Conservation (phyloP, 2,113 vertebrate species). For the Actenoides lindsayi region DNA sequence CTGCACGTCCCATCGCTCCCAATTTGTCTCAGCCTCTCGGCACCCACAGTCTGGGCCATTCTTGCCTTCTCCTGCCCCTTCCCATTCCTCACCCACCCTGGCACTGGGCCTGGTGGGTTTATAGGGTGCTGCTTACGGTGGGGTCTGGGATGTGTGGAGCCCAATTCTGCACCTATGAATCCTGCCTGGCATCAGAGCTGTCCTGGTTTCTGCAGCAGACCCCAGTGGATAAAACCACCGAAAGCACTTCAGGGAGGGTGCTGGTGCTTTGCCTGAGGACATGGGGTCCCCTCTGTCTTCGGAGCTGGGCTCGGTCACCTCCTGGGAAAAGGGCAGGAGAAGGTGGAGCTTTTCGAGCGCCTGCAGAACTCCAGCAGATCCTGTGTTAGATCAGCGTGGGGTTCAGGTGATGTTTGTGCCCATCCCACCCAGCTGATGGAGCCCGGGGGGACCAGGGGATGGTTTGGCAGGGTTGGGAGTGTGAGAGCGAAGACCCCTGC, state of each 20-base stretch:
- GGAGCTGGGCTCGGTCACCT: not conserved
- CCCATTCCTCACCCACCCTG: rapidly evolving
- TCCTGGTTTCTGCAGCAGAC: not conserved
- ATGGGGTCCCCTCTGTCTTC: not conserved
- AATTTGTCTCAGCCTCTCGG: not conserved
- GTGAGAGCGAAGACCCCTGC: not conserved
- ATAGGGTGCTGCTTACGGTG: rapidly evolving
- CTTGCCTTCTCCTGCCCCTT: not conserved
- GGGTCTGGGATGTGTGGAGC: not conserved
- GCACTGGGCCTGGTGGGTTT: not conserved
- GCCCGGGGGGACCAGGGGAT: not conserved
- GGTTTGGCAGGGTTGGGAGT: not conserved
- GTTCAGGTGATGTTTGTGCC: rapidly evolving
- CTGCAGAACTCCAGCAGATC: not conserved
- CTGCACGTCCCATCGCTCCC: rapidly evolving
- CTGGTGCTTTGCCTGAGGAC: not conserved
- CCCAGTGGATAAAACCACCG: rapidly evolving
- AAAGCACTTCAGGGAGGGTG: not conserved
- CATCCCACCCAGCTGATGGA: rapidly evolving
- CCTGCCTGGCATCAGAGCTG: not conserved
- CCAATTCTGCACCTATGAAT: not conserved
- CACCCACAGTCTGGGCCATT: rapidly evolving
- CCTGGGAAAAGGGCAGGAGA: not conserved
- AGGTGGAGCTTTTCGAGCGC: not conserved
- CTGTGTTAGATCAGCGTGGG: rapidly evolving